Evolutionary conservation across 2,797 vertebrate species (phyloP).

Genomic region (Molossus molossus): DNA sequence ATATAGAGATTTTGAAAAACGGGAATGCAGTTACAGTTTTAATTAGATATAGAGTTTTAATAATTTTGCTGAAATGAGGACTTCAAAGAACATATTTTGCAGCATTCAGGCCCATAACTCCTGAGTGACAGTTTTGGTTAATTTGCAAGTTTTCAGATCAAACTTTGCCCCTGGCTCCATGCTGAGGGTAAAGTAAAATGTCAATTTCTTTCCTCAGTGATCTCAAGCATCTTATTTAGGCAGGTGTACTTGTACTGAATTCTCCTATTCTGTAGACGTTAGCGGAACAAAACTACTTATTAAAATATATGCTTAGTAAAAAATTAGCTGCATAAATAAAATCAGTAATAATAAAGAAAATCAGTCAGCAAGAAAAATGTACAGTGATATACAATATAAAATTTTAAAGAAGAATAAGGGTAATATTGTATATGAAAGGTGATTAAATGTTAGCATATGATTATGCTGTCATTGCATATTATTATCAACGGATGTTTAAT

Average conservation of each 20-base stretch:
- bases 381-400: slow-evolving; percentile 92
- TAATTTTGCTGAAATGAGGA: slow-evolving; percentile 99
- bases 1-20: slow-evolving; percentile 99
- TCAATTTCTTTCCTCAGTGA: slow-evolving; percentile 94
- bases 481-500: slow-evolving; percentile 93
- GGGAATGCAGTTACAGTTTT: slow-evolving; percentile 99
- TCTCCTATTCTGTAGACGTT: slow-evolving; percentile 92
- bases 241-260: slow-evolving; percentile 94
- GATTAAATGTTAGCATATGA: slow-evolving; percentile 93
- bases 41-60: slow-evolving; percentile 99
- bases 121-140: slow-evolving; percentile 98
- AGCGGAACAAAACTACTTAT: slow-evolving; percentile 93
- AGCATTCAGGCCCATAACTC: slow-evolving; percentile 96
- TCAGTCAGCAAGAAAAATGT: slow-evolving; percentile 93
- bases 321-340: slow-evolving; percentile 94
- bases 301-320: slow-evolving; percentile 93
- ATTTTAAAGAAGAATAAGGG: slow-evolving; percentile 91
- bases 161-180: slow-evolving; percentile 95
- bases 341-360: slow-evolving; percentile 92
- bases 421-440: slow-evolving; percentile 92
- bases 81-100: slow-evolving; percentile 99
- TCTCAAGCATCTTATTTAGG: slow-evolving; percentile 95
- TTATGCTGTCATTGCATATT: slow-evolving; percentile 92
- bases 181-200: slow-evolving; percentile 95
- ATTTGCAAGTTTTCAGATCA: slow-evolving; percentile 96